Evolutionary conservation across 2,797 vertebrate species (phyloP).

Genomic region (Geotrypetes seraphini): DNA sequence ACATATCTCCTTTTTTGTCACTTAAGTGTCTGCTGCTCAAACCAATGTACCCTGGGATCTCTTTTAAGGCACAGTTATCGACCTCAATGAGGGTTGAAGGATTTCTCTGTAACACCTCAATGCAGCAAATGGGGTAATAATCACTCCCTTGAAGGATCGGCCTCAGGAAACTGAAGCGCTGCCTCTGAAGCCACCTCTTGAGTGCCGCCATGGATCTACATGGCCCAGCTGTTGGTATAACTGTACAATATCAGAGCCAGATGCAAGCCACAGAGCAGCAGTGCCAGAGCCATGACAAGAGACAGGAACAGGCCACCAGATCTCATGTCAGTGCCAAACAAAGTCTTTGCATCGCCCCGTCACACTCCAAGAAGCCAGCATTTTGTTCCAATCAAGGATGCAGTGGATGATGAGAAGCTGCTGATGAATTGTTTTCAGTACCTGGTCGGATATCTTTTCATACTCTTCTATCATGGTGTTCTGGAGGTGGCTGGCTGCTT

Average conservation of each 20-base stretch:
- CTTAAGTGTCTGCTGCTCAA: constrained; percentile 52
- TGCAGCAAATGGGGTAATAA: constrained; percentile 53
- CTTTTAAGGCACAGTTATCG: constrained; percentile 39
- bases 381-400: constrained; percentile 30
- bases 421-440: constrained; percentile 9
- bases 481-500: constrained; percentile 40
- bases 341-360: no score
- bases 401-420: constrained; percentile 33
- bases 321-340: no score
- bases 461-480: constrained; percentile 28
- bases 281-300: no score
- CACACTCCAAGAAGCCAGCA: constrained; percentile 17
- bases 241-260: no score
- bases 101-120: constrained; percentile 33
- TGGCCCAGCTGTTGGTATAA: no score
- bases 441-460: constrained; percentile 12
- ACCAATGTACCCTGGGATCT: constrained; percentile 59
- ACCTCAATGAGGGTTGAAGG: constrained; percentile 45
- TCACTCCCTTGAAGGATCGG: constrained; percentile 53
- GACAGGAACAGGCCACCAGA: no score
- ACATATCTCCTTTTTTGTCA: constrained; percentile 22
- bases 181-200: no score
- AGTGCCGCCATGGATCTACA: no score
- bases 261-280: no score
- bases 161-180: no score